phyloP scores from a whole-genome alignment of 2,797 vertebrate genomes.

The Centroberyx gerrardi region DNA sequence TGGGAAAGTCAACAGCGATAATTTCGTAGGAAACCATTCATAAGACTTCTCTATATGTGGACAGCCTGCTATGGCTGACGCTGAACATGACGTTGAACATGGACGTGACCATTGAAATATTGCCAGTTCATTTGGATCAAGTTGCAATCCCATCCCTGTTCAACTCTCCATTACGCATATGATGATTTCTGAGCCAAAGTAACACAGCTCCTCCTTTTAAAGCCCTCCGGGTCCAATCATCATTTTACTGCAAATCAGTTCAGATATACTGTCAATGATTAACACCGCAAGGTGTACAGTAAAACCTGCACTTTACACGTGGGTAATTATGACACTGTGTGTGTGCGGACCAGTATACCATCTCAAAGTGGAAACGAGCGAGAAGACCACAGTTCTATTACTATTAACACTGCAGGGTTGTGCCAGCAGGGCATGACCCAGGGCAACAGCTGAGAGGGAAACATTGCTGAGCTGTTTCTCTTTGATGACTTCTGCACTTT shows the following conservation, averaged over 20 bases:
- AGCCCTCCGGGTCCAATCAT: slow-evolving; percentile 46
- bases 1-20: slow-evolving; percentile 1
- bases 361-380: slow-evolving; percentile 24
- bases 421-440: slow-evolving; percentile 32
- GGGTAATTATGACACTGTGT: slow-evolving; percentile 4
- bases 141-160: slow-evolving; percentile 62
- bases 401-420: slow-evolving; percentile 44
- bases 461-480: slow-evolving; percentile 56
- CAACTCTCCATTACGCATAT: slow-evolving; percentile 68
- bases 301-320: slow-evolving; percentile 45
- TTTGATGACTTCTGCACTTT: slow-evolving; percentile 45
- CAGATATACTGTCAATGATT: slow-evolving; percentile 46
- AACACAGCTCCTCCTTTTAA: slow-evolving; percentile 55
- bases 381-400: slow-evolving; percentile 33
- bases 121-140: slow-evolving; percentile 53
- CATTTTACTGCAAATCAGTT: slow-evolving; percentile 45
- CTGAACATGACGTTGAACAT: slow-evolving; percentile 7
- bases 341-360: slow-evolving; percentile 5
- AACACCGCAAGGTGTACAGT: slow-evolving; percentile 40
- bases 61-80: slow-evolving; percentile 8
- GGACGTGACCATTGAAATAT: slow-evolving; percentile 28
- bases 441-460: slow-evolving; percentile 66
- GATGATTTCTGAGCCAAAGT: slow-evolving; percentile 58
- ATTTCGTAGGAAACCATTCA: slow-evolving; percentile 67
- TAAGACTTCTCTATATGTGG: slow-evolving; percentile 31